Base-by-base conservation (phyloP, 1,140 invertebrate species). In the Zaprionus davidi region DNA sequence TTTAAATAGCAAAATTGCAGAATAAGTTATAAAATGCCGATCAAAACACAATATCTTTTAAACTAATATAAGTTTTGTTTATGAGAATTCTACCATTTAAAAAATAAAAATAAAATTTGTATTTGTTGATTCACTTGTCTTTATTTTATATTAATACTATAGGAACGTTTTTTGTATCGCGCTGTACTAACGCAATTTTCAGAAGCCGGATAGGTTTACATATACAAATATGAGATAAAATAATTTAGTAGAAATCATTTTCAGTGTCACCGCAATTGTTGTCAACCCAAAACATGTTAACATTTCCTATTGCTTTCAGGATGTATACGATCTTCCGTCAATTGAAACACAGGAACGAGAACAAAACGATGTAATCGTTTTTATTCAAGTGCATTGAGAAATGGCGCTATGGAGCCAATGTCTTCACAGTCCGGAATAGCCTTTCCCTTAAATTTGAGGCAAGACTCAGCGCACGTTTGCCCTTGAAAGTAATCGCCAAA, bases 391-490 rank as follows among this genome's bases (percentile, higher is more conserved):
- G 91, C 96, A 85, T 95, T 96, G 9, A 98, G 93, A 93, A 97
- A 97, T 6, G 95, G 95, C n/a, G 95, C 95, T 81, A 98, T 97
- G 2, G 96, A 96, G 15, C 94, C 94, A 53, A 96, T 94, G 88
- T 97, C 96, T 93, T 97, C 96, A 90, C 97, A 97, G 81, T 98
- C 97, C 0, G 96, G 96, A 53, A 97, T 96, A 46, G 96, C 94
- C 92, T 96, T 96, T 62, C 96, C 96, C 83, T 96, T 96, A 90
- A 95, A 96, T 86, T 96, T 96, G 49, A 97, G 94, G 85, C 97
- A 98, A 67, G 95, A 95, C 78, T 97, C 96, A 0, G 96, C 97
- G 86, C 97, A 98, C 0, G 96, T 94, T 58, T 96, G 95, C 0
- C 96, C 97, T 79, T 97, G 95, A 91, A 98, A 98, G 93, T 96